phyloP scores from a whole-genome alignment of 2,113 vertebrate species.

The Eolophus roseicapilla region DNA sequence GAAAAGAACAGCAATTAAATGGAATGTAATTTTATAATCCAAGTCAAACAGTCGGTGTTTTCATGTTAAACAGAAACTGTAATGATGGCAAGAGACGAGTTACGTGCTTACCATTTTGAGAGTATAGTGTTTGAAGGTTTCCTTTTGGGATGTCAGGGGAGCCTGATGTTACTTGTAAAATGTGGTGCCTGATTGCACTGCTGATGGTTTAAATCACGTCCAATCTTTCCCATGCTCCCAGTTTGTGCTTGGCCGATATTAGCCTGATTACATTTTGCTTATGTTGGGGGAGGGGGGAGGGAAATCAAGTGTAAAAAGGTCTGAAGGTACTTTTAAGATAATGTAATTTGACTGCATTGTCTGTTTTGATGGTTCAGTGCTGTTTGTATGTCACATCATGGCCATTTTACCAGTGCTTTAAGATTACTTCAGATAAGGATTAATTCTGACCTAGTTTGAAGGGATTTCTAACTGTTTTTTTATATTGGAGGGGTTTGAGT shows the following conservation, averaged over 20 bases:
- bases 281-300: not conserved
- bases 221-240: not conserved
- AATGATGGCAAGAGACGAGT: not conserved
- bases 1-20: not conserved
- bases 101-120: conserved; percentile 41
- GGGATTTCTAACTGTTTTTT: conserved; percentile 48
- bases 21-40: conserved; percentile 38
- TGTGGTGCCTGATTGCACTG: conserved; percentile 4
- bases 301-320: not conserved
- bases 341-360: conserved; percentile 49
- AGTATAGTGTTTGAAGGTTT: conserved; percentile 24
- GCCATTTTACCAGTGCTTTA: conserved; percentile 58
- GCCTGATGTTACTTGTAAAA: conserved; percentile 23
- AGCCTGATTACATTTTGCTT: conserved; percentile 39
- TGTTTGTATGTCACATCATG: conserved; percentile 29
- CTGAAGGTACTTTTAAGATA: conserved; percentile 24
- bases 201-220: conserved; percentile 14
- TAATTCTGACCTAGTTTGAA: conserved; percentile 73
- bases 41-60: conserved; percentile 52
- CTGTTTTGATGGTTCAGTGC: conserved; percentile 49
- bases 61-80: conserved; percentile 14
- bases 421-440: conserved; percentile 65
- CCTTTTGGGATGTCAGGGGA: conserved; percentile 10
- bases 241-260: not conserved
- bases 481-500: conserved; percentile 2